Base-by-base conservation (phyloP, 2,797 vertebrate species). In the Meriones psammophilus region DNA sequence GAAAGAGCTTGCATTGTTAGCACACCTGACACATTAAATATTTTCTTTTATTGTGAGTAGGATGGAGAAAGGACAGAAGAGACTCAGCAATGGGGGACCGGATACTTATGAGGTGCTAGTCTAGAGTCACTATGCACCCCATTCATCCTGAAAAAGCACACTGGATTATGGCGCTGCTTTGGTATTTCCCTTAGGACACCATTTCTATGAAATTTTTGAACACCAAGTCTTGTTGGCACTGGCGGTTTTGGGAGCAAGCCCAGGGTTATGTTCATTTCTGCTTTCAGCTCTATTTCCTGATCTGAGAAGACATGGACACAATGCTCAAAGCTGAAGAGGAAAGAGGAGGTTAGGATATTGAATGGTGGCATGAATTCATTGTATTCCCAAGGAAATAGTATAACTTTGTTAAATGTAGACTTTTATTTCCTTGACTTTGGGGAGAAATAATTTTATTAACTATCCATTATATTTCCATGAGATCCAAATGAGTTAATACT, bases 1-100 rank as follows among this genome's bases (percentile, higher is more conserved):
- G 42, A 92, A 58, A 87, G 33, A 95, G 92, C n/a, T 90, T 79
- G 26, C 89, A 92, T 91, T 73, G 33, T 77, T 46, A 89, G 89
- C 36, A 20, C 71, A 58, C 17, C 54, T 77, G 36, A 90, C 54
- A 76, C 56, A 88, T 39, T 90, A 79, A 76, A 22, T 85, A 77
- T 76, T 58, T 90, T 86, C 54, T 78, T 83, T n/a, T 94, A 28
- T 50, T 36, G 36, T 42, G 80, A 81, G 24, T 30, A 91, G 83
- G 22, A 69, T 92, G 62, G 54, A 90, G n/a, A 91, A 77, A 28
- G 39, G 26, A 36, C 6, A 62, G 8, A 26, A 56, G 54, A 83
- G n/a, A 64, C 10, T n/a, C 28, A 79, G n/a, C 60, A 73, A 77
- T 71, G 69, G 66, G 39, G 58, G 30, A 83, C 39, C 42, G 2